Conservation (phyloP, 2,888 invertebrate species). For the Protophormia terraenovae region DNA sequence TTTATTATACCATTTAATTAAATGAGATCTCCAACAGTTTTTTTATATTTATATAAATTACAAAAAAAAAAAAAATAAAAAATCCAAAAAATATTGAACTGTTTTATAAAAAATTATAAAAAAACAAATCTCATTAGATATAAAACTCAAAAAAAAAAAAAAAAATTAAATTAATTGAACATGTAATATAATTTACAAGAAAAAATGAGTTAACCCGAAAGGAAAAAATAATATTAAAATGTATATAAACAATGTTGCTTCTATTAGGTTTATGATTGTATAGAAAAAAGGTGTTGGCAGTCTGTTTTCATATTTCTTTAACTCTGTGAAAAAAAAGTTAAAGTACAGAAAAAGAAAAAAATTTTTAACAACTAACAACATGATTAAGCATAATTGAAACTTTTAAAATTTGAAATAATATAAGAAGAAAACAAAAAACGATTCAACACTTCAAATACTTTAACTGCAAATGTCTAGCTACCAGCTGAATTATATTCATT, state of each 20-base stretch:
- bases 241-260: not conserved
- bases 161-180: constrained; percentile 22
- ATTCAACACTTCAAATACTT: constrained; percentile 41
- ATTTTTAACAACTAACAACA: constrained; percentile 27
- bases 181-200: not conserved
- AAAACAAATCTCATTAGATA: constrained; percentile 14
- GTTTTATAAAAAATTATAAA: not conserved
- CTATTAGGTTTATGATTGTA: too few species aligned
- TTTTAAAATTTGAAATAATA: not conserved
- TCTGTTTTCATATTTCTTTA: not conserved
- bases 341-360: not conserved
- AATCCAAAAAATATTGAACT: constrained; percentile 70
- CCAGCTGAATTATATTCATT: not conserved
- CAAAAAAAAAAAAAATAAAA: too few species aligned
- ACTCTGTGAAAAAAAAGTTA: not conserved
- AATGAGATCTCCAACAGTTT: constrained; percentile 77
- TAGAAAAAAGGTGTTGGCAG: constrained; percentile 57
- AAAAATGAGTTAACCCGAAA: not conserved
- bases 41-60: too few species aligned
- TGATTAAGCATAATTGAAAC: constrained; percentile 45
- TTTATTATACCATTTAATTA: constrained; percentile 78
- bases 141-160: too few species aligned
- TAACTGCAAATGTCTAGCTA: not conserved
- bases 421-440: not conserved
- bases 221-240: constrained; percentile 14